Conservation (phyloP, 1,140 invertebrate genomes). For the Dryas iulia region DNA sequence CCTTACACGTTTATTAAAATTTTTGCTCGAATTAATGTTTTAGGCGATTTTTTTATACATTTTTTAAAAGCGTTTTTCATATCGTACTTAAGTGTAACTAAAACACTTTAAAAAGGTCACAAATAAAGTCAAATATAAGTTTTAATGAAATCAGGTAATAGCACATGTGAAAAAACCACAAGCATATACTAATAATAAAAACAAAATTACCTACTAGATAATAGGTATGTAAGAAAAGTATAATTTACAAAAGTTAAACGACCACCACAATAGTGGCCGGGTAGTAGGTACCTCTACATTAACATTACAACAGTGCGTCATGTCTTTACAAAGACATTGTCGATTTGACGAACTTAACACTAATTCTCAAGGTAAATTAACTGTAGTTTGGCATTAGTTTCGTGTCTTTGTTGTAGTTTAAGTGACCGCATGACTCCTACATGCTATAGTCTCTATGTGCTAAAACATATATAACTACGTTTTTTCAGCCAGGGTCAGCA, state of each 20-base stretch:
- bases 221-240: neutral
- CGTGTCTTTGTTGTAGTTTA: neutral
- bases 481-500: too few relatives aligned
- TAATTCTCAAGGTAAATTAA: conserved; percentile 27
- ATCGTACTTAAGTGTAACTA: too few relatives aligned
- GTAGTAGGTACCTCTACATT: conserved; percentile 14
- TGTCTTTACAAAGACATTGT: conserved; percentile 12
- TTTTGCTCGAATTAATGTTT: too few relatives aligned
- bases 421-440: too few relatives aligned
- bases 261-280: neutral
- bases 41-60: too few relatives aligned
- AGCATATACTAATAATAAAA: conserved; percentile 4
- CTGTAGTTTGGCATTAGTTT: conserved; percentile 21
- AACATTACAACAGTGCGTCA: conserved; percentile 14
- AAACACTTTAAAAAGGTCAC: neutral
- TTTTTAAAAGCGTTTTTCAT: too few relatives aligned
- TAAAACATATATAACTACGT: too few relatives aligned
- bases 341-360: conserved; percentile 11
- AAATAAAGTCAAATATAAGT: neutral
- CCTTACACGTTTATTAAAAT: too few relatives aligned
- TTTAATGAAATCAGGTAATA: too few relatives aligned
- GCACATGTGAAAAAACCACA: neutral
- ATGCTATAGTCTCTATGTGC: too few relatives aligned
- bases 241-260: conserved; percentile 24
- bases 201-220: conserved; percentile 13